phyloP scores from a whole-genome alignment of 2,797 vertebrate species.

The Coracias cyanogaster region DNA sequence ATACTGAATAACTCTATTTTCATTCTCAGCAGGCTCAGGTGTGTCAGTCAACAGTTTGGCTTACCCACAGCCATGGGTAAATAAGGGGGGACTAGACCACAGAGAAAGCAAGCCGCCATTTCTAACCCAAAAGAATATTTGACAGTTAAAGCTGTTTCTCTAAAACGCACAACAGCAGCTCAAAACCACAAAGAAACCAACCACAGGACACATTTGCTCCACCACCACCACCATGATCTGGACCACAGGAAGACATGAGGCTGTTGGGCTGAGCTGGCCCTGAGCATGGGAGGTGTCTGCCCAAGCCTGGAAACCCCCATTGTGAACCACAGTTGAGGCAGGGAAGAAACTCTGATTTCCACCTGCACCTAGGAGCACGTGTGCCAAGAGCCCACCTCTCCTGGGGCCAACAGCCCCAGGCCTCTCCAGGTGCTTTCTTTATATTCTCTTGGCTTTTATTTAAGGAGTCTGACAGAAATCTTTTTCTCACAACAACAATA shows the following conservation, averaged over 20 bases:
- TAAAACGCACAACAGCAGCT: background rate
- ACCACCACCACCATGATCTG: rapidly evolving
- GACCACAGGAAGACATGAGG: background rate
- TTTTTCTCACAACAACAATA: background rate
- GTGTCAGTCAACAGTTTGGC: background rate
- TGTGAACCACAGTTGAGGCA: background rate
- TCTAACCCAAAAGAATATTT: background rate
- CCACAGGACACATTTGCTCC: rapidly evolving
- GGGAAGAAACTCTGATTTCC: background rate
- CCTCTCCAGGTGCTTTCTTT: background rate
- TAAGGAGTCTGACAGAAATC: background rate
- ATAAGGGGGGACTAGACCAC: background rate
- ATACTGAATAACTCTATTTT: background rate
- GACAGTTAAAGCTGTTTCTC: background rate
- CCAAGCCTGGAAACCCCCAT: background rate
- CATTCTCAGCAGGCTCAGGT: background rate
- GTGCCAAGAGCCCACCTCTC: background rate
- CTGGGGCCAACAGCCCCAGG: background rate
- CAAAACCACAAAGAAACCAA: background rate
- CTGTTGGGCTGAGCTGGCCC: background rate
- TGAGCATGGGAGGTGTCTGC: background rate
- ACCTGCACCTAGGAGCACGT: background rate
- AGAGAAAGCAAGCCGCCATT: background rate
- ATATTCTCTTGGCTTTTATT: background rate
- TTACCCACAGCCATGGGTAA: background rate